Percentiles rank a stretch among this genome's conserved stretches.
These are phyloP conservation scores for Campopleginae sp. DNA, from an alignment of 2,888 invertebrate species.

Conservation along the genomic window DNA sequence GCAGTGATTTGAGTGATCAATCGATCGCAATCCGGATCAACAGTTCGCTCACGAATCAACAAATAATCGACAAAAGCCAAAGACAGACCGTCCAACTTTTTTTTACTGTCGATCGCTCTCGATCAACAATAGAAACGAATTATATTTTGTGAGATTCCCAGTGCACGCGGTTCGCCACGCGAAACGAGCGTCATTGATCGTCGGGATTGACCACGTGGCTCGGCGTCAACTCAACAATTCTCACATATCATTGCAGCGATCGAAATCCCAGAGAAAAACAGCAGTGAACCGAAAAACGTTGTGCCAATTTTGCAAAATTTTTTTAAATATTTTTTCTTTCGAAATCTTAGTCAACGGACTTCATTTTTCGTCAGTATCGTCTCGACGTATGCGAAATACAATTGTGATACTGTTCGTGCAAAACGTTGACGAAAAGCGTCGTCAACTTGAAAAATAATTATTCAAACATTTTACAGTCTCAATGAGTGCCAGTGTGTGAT, in stretches of 20 bases:
- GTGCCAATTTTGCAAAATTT: not conserved
- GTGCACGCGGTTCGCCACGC: not conserved
- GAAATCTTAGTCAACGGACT: not conserved
- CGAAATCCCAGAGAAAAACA: not conserved
- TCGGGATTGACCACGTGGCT: conserved; percentile 47
- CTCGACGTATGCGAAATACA: not conserved
- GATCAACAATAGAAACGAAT: not conserved
- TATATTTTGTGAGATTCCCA: not conserved
- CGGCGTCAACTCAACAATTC: conserved; percentile 17
- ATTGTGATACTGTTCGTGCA: not conserved
- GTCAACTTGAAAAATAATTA: not conserved
- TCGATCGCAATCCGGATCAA: not conserved
- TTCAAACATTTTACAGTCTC: not conserved
- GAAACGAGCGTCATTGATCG: conserved; percentile 34
- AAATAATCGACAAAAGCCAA: not conserved
- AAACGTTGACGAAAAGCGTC: not conserved
- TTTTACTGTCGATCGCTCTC: not conserved
- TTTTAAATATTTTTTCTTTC: not conserved
- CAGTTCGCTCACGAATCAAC: not conserved
- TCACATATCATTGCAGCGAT: conserved; percentile 1
- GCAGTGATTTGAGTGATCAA: not conserved
- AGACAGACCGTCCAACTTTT: not conserved
- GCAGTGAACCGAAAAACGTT: conserved; percentile 11
- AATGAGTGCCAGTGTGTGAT: not conserved
- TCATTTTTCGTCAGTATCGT: not conserved